Evolutionary conservation across 2,888 invertebrate species (phyloP).

Genomic region (Drosophila nigricruria): DNA sequence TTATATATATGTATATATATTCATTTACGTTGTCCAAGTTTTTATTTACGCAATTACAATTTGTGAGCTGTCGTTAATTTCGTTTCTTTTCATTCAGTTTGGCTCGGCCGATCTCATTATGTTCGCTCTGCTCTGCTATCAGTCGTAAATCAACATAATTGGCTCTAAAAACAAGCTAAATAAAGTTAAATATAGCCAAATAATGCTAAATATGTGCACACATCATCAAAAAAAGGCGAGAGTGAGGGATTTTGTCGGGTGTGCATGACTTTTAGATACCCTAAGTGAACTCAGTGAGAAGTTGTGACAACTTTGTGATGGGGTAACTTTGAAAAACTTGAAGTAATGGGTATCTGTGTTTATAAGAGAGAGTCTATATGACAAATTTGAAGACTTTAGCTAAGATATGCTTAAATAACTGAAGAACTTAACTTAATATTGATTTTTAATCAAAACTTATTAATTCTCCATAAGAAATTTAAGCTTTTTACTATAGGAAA

Average conservation of each 20-base stretch:
- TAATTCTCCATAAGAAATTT: too few relatives aligned
- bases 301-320: too few relatives aligned
- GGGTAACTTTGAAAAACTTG: neutral
- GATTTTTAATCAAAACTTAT: too few relatives aligned
- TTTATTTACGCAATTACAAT: constrained; percentile 41
- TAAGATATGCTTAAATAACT: too few relatives aligned
- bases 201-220: constrained; percentile 46
- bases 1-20: neutral
- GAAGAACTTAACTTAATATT: too few relatives aligned
- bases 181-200: constrained; percentile 28
- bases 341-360: neutral
- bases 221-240: constrained; percentile 13
- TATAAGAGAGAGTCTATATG: neutral
- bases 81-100: constrained; percentile 9
- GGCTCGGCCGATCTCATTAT: neutral
- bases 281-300: neutral
- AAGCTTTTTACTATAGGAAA: too few relatives aligned
- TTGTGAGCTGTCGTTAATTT: constrained; percentile 30
- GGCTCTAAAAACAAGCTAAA: constrained; percentile 48
- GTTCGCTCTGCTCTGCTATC: constrained; percentile 24
- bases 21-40: constrained; percentile 19
- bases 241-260: neutral
- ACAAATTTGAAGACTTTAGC: too few relatives aligned
- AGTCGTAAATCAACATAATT: constrained; percentile 52
- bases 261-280: neutral